These are phyloP conservation scores for Bubo bubo DNA, from an alignment of 2,113 vertebrate genomes.

Conservation along the genomic window DNA sequence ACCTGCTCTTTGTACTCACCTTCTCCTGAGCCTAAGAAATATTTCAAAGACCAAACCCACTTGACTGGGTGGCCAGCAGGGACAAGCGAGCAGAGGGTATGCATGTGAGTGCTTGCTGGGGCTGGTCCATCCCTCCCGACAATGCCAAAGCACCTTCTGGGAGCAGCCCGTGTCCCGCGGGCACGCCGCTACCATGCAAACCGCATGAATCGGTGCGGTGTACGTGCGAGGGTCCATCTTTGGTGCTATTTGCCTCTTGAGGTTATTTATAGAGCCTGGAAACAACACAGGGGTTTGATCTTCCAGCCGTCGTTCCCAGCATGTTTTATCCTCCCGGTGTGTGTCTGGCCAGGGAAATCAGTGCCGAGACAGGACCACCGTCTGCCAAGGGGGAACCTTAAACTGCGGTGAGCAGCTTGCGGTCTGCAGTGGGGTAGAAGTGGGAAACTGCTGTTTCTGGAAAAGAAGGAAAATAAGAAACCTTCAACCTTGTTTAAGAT, in stretches of 20 bases:
- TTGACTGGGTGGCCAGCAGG: not conserved
- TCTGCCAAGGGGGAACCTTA: not conserved
- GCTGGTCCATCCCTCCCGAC: accelerated
- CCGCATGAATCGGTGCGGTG: accelerated
- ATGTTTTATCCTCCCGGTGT: accelerated
- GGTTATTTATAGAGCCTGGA: not conserved
- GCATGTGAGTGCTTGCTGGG: accelerated
- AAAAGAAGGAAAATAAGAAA: not conserved
- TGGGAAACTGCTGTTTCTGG: not conserved
- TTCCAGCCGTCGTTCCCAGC: not conserved
- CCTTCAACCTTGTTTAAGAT: not conserved
- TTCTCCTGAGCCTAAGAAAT: not conserved
- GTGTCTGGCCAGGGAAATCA: accelerated
- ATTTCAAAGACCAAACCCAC: not conserved
- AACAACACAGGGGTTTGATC: accelerated
- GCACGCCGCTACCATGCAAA: accelerated
- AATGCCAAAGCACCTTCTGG: not conserved
- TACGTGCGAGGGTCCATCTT: accelerated
- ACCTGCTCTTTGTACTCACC: not conserved
- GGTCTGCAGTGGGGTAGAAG: no score
- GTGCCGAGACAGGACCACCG: not conserved
- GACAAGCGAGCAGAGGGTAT: not conserved
- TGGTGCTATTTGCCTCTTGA: not conserved
- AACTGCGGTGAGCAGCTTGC: no score
- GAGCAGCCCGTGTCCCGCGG: not conserved